These are phyloP conservation scores for Pheosia tremula DNA, from an alignment of 2,888 invertebrate genomes.

Conservation along the genomic window DNA sequence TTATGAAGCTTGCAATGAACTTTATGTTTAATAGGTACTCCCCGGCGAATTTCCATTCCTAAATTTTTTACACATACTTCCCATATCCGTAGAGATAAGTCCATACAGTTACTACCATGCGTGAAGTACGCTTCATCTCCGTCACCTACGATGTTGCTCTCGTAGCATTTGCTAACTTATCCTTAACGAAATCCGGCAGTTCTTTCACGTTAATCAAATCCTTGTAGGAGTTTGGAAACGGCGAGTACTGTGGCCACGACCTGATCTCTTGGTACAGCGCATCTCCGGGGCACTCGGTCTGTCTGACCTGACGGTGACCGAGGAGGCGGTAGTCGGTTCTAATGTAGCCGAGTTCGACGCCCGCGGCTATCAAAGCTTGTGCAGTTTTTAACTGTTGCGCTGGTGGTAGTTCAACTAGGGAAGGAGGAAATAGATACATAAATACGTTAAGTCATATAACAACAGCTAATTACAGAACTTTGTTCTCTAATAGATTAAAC, in stretches of 20 bases:
- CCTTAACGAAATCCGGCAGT: constrained; percentile 22
- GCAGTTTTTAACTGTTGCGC: constrained; percentile 83
- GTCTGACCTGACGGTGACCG: constrained; percentile 56
- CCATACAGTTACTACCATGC: too few species aligned
- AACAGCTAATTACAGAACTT: too few species aligned
- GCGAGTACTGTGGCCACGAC: constrained; percentile 83
- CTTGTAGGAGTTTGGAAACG: constrained; percentile 43
- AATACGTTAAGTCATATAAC: too few species aligned
- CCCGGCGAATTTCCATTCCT: too few species aligned
- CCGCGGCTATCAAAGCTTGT: constrained; percentile 85
- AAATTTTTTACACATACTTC: too few species aligned
- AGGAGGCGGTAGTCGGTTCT: constrained; percentile 50
- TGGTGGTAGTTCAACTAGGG: constrained; percentile 84
- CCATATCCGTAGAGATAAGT: too few species aligned
- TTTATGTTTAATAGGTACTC: too few species aligned
- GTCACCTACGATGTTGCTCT: constrained; percentile 1
- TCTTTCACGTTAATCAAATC: constrained; percentile 36
- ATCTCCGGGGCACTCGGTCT: constrained; percentile 88
- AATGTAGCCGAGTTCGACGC: constrained; percentile 86
- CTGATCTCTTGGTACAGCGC: constrained; percentile 84
- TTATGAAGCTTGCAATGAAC: too few species aligned
- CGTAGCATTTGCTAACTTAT: constrained; percentile 19
- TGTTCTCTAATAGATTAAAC: too few species aligned
- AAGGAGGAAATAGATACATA: too few species aligned
- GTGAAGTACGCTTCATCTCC: not conserved